phyloP scores from a whole-genome alignment of 2,113 vertebrate genomes.

The Equus quagga region DNA sequence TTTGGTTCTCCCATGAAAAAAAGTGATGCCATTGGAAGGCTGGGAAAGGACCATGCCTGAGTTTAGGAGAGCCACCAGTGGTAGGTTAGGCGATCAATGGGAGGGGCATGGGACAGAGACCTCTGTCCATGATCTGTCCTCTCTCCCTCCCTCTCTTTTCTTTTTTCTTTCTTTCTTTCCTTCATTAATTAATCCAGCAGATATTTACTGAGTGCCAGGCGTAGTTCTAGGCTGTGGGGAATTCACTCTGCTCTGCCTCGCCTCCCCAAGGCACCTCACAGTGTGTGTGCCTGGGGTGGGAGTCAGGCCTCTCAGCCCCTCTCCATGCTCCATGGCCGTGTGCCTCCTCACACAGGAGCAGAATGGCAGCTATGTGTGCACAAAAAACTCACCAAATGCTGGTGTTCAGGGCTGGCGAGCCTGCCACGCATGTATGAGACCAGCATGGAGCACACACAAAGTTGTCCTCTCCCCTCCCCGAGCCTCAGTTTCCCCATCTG shows the following conservation, averaged over 20 bases:
- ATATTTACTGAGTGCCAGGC: background rate
- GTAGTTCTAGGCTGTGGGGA: background rate
- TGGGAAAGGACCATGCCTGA: background rate
- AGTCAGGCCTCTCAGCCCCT: background rate
- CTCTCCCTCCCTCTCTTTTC: too few species aligned
- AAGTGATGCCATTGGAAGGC: background rate
- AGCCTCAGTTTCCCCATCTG: background rate
- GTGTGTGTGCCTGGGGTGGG: background rate
- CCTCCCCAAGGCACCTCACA: background rate
- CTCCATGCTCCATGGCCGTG: accelerated
- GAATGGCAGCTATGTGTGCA: background rate
- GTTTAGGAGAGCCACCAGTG: background rate
- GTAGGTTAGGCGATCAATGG: background rate
- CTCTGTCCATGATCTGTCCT: background rate
- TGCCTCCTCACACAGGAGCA: background rate
- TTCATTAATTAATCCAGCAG: background rate
- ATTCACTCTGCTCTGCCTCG: background rate
- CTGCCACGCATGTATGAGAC: background rate
- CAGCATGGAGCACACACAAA: background rate
- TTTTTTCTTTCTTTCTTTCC: background rate
- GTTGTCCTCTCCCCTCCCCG: background rate
- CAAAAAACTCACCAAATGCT: background rate
- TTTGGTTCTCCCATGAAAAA: background rate
- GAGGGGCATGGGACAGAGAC: background rate
- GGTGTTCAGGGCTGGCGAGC: background rate